phyloP scores from a whole-genome alignment of 1,140 invertebrate species.

The Cyphomyrmex costatus region DNA sequence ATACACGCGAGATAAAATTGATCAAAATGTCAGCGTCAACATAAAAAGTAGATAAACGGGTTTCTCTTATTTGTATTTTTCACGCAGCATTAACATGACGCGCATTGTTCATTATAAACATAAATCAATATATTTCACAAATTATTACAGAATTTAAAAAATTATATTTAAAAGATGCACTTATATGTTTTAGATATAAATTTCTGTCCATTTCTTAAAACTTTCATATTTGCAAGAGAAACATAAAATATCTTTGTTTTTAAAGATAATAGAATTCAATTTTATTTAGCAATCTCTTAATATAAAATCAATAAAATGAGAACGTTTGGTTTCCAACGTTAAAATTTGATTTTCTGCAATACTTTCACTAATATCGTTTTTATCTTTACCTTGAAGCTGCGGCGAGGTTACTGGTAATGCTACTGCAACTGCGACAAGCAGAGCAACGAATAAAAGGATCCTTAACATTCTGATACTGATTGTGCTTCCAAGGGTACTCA shows the following conservation, averaged over 20 bases:
- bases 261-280: not conserved
- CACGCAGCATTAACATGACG: not conserved
- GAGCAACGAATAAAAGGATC: constrained; percentile 14
- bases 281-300: not conserved
- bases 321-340: too few species aligned
- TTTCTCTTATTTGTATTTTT: not conserved
- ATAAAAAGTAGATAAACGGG: not conserved
- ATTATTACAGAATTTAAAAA: not conserved
- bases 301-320: not conserved
- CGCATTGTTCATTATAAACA: not conserved
- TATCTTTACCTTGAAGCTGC: constrained; percentile 26
- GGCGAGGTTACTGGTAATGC: constrained; percentile 4
- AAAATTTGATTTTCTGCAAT: not conserved
- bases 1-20: not conserved
- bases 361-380: not conserved
- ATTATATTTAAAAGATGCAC: not conserved
- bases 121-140: not conserved
- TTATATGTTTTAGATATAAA: not conserved
- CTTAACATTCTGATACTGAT: constrained; percentile 42
- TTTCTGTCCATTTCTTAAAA: not conserved
- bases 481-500: not conserved
- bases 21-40: not conserved
- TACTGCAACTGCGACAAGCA: constrained; percentile 13
- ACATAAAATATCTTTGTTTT: not conserved
- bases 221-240: not conserved